Conservation (phyloP, 1,140 invertebrate genomes). For the Bombus impatiens region DNA sequence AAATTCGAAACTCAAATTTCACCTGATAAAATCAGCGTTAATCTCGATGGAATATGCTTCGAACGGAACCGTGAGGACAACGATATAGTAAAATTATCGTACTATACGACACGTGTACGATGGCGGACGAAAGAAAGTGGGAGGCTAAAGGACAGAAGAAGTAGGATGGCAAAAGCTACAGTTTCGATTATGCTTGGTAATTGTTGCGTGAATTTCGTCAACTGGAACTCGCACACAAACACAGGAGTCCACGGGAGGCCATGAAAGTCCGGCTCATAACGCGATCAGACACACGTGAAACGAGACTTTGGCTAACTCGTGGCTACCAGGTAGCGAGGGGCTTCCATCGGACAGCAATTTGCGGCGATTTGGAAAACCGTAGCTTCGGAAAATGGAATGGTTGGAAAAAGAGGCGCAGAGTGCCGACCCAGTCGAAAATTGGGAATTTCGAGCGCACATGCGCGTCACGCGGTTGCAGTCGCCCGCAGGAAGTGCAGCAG, state of each 20-base stretch:
- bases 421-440: neutral
- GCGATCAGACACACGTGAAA: neutral
- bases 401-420: neutral
- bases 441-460: slow-evolving; percentile 33
- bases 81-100: too few species aligned
- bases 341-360: neutral
- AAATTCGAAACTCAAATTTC: too few species aligned
- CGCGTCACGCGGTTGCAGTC: slow-evolving; percentile 24
- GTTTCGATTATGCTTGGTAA: too few species aligned
- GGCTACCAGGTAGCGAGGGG: neutral
- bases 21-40: too few species aligned
- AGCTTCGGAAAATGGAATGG: slow-evolving; percentile 16
- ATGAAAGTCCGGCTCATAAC: neutral
- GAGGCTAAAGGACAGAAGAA: too few species aligned
- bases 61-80: too few species aligned
- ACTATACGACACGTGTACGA: too few species aligned
- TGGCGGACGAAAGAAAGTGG: too few species aligned
- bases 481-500: slow-evolving; percentile 44
- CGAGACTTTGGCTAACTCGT: neutral
- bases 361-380: slow-evolving; percentile 8
- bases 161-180: too few species aligned
- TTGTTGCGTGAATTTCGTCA: too few species aligned
- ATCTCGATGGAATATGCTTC: too few species aligned
- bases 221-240: rapidly evolving
- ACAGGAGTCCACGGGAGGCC: neutral